A percentile compares a stretch with the other conserved stretches of the same genome.
These are phyloP conservation scores for Xyrichtys novacula DNA, from an alignment of 2,797 vertebrate genomes.

Conservation along the genomic window DNA sequence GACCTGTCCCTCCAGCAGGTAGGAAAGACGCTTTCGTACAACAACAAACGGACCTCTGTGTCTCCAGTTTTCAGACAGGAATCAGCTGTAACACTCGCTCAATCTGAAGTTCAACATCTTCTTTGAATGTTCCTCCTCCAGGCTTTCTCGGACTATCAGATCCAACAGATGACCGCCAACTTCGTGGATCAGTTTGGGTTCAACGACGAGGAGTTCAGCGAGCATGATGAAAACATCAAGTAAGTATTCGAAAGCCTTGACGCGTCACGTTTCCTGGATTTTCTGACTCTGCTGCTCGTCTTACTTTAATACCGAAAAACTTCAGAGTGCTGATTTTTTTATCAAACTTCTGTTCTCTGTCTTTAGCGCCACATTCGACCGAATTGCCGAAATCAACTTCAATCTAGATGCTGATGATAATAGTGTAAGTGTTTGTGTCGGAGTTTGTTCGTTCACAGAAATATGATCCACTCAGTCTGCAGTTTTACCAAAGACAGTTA, in stretches of 20 bases:
- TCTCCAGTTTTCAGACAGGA: no score
- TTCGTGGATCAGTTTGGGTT: conserved; percentile 99
- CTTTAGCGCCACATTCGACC: conserved; percentile 93
- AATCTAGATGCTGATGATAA: conserved; percentile 94
- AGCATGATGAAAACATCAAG: conserved; percentile 97
- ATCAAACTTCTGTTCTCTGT: conserved; percentile 13
- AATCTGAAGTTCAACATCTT: background rate
- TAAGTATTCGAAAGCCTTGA: conserved; percentile 68
- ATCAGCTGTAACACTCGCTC: no score
- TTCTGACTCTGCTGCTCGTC: background rate
- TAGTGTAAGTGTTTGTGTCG: conserved; percentile 88
- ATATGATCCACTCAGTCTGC: no score
- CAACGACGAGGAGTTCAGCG: conserved; percentile 96
- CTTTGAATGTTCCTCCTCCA: conserved; percentile 53
- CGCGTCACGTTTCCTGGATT: background rate
- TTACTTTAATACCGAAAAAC: background rate
- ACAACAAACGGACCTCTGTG: no score
- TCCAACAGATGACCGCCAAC: conserved; percentile 98
- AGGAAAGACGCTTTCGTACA: conserved; percentile 3
- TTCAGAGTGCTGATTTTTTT: background rate
- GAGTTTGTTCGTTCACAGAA: background rate
- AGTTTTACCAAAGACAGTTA: background rate
- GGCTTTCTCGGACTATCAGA: conserved; percentile 99
- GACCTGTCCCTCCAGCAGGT: conserved; percentile 97
- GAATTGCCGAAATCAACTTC: conserved; percentile 98